Conservation (phyloP, 2,113 vertebrate species). For the Phoenicopterus ruber region DNA sequence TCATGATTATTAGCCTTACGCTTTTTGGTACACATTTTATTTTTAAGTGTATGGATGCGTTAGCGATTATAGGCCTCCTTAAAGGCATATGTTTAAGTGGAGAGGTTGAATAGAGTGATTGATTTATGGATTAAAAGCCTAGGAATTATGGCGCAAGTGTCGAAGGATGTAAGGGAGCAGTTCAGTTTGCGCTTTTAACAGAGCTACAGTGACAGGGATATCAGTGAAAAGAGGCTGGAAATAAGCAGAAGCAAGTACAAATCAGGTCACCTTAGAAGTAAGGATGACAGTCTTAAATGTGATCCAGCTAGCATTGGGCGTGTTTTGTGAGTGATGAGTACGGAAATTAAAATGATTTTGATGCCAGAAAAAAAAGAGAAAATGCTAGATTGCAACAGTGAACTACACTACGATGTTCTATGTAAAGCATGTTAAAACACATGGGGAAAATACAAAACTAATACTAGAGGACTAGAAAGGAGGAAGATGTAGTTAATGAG, state of each 20-base stretch:
- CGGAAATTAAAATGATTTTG: background rate
- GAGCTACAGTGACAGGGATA: background rate
- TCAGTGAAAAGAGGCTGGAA: background rate
- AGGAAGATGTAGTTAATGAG: background rate
- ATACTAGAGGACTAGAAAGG: background rate
- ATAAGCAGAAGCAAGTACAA: background rate
- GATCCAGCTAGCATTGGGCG: background rate
- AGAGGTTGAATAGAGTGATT: background rate
- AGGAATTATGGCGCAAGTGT: background rate
- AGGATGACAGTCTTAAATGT: background rate
- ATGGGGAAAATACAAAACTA: background rate
- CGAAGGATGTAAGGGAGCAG: background rate
- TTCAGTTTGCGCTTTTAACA: background rate
- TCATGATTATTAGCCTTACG: accelerated
- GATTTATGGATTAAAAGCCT: background rate
- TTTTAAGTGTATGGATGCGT: background rate
- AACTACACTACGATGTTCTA: background rate
- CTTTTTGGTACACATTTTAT: accelerated
- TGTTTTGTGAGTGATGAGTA: background rate
- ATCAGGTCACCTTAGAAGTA: background rate
- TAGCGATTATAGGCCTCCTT: background rate
- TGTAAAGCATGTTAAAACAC: background rate
- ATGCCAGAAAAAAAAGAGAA: background rate
- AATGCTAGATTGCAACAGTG: background rate
- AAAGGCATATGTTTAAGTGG: background rate